Percentiles rank a stretch among this genome's conserved stretches.
Evolutionary conservation across 2,888 invertebrate genomes (phyloP).

Genomic region (Steinernema hermaphroditum): DNA sequence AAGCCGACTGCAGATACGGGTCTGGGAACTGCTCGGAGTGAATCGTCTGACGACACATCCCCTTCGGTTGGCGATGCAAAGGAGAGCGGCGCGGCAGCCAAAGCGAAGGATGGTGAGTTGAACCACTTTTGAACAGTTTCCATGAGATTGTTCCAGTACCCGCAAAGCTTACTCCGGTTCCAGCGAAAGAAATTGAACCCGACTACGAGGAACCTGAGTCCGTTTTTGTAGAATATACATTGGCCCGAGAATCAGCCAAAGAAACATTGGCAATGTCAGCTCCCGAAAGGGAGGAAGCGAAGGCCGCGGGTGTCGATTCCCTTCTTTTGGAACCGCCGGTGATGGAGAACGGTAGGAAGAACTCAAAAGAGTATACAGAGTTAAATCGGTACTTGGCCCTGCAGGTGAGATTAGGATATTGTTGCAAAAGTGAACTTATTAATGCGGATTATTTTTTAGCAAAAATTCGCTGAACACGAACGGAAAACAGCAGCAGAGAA

Average conservation of each 20-base stretch:
- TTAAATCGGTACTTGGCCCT: background rate
- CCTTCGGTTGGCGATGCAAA: too few relatives aligned
- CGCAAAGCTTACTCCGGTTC: background rate
- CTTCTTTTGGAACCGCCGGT: background rate
- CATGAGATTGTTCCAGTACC: too few relatives aligned
- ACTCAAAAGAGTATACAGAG: constrained; percentile 10
- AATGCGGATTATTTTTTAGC: background rate
- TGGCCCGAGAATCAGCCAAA: background rate
- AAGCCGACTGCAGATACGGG: too few relatives aligned
- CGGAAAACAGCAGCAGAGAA: background rate
- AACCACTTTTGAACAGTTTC: too few relatives aligned
- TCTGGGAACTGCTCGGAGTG: too few relatives aligned
- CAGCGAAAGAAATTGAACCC: background rate
- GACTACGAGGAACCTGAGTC: background rate
- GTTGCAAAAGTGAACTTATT: background rate
- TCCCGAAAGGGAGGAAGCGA: background rate
- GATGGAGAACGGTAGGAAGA: background rate
- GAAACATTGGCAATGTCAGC: background rate
- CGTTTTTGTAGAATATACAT: background rate
- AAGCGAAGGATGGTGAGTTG: too few relatives aligned
- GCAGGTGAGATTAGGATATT: background rate
- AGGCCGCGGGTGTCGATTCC: background rate
- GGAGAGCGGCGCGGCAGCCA: too few relatives aligned
- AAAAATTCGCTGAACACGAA: background rate
- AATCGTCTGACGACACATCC: too few relatives aligned